Evolutionary conservation across 2,888 invertebrate species (phyloP).

Genomic region (Thera obeliscata): DNA sequence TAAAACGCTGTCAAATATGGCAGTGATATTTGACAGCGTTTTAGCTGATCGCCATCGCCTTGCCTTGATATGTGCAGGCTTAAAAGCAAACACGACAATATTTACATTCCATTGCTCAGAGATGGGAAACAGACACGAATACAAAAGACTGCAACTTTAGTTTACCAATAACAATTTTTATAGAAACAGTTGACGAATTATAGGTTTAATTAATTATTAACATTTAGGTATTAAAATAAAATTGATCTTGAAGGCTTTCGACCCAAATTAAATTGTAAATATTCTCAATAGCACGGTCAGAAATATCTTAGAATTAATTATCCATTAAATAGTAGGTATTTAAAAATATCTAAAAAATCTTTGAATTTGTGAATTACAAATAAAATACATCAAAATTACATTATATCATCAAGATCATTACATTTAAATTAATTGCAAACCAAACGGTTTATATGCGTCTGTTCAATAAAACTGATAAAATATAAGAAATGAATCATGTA

Average conservation of each 20-base stretch:
- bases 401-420: background rate
- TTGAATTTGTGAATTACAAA: background rate
- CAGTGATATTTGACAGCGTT: too few species aligned
- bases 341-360: background rate
- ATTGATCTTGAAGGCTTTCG: background rate
- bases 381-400: background rate
- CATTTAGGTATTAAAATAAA: background rate
- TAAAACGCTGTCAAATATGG: too few species aligned
- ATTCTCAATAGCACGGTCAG: background rate
- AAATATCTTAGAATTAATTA: background rate
- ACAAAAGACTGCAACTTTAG: too few species aligned
- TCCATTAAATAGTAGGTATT: background rate
- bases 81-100: too few species aligned
- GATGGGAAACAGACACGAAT: too few species aligned
- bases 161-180: too few species aligned
- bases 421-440: background rate
- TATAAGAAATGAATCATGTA: background rate
- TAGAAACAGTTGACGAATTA: too few species aligned
- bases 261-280: background rate
- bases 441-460: background rate
- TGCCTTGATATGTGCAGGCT: too few species aligned
- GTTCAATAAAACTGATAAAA: background rate
- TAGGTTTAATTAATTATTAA: too few species aligned
- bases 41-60: too few species aligned
- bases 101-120: too few species aligned